Conservation (phyloP, 2,113 vertebrate species). For the Phaethornis superciliosus region DNA sequence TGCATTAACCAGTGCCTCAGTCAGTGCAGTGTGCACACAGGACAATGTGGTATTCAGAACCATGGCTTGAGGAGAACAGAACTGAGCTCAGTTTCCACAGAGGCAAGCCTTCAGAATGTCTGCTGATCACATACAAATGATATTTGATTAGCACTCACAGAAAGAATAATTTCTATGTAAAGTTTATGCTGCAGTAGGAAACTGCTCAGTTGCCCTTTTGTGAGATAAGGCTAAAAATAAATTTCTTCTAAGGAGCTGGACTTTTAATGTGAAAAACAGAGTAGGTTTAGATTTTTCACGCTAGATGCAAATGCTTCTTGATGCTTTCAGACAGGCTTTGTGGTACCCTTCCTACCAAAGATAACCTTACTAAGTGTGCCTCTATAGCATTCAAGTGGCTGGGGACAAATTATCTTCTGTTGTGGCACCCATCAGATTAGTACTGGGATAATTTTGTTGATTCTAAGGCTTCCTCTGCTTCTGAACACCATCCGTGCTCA, state of each 20-base stretch:
- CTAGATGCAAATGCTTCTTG: background rate
- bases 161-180: constrained; percentile 8
- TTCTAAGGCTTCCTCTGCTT: background rate
- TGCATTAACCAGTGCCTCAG: background rate
- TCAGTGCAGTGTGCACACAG: background rate
- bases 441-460: background rate
- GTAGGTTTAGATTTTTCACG: background rate
- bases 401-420: background rate
- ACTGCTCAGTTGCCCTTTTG: background rate
- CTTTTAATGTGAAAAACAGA: background rate
- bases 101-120: background rate
- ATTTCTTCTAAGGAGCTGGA: background rate
- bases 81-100: background rate
- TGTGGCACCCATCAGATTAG: background rate
- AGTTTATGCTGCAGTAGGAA: background rate
- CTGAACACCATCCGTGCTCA: background rate
- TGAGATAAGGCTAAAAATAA: constrained; percentile 31
- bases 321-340: background rate
- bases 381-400: background rate
- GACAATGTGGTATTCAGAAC: constrained; percentile 21
- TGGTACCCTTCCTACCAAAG: background rate
- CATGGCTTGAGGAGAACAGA: constrained; percentile 10
- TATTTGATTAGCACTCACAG: constrained; percentile 30
- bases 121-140: background rate
- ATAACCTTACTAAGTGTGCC: background rate